Base-by-base conservation (phyloP, 2,888 invertebrate genomes). In the Pristionchus entomophagus region DNA sequence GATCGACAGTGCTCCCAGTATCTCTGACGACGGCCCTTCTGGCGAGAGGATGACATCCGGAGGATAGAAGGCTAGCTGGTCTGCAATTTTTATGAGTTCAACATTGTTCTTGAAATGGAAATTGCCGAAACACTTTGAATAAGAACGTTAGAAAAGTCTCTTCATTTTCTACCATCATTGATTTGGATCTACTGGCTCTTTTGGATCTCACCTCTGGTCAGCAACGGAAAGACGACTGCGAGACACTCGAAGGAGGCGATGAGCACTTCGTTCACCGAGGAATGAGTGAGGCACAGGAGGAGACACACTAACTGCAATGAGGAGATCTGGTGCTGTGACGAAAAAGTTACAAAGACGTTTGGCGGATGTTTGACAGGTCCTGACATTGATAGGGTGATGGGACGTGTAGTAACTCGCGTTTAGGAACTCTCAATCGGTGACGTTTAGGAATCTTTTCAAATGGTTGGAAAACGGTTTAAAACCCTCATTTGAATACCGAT, bases 241-340 rank as follows among this genome's bases (percentile, higher is more conserved):
- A 85, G 85, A 26, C 53, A 69, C 38, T 85, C 85, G 77, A 85
- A 73, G n/a, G 85, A 85, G 32, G 85, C 73, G 53, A 85, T 85
- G 73, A 85, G 53, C 12, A 85, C 85, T 38, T 85, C 85, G 26
- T 85, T 85, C 22, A 56, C 85, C 5, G 73, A 53, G 8, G 85
- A 85, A 26, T 85, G 85, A 51, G 85, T 85, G 85, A 51, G n/a
- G 56, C 85, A 85, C n/a, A 77, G 77, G 26, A 85, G 85, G 41
- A 77, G 85, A 26, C 73, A 85, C 1, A 77, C 29, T 56, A 85
- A 56, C 85, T 85, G 26, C 45, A 84, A 69, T 4, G 53, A n/a
- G n/a, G n/a, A n/a, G n/a, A n/a, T n/a, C n/a, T n/a, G n/a, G n/a
- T n/a, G n/a, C n/a, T n/a, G n/a, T n/a, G n/a, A n/a, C n/a, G n/a